Conservation (phyloP, 2,797 vertebrate genomes). For the Prunella strophiata region DNA sequence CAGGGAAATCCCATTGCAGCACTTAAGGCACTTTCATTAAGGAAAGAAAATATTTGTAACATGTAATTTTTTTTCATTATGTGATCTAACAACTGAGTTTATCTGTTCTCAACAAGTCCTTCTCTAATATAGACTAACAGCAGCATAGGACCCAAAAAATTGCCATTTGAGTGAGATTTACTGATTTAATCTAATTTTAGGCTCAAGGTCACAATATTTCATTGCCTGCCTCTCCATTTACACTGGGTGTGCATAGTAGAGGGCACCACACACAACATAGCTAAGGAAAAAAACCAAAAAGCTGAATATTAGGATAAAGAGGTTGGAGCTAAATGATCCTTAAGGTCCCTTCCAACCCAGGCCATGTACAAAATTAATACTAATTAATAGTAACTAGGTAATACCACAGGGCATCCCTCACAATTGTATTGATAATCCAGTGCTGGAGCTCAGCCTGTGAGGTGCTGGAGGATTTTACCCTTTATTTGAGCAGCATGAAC, state of each 20-base stretch:
- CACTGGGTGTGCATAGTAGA: not conserved
- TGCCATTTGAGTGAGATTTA: not conserved
- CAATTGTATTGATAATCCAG: not conserved
- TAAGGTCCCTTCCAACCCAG: not conserved
- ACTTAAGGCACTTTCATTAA: not conserved
- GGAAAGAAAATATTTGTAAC: not conserved
- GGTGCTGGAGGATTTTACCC: not conserved
- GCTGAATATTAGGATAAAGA: not conserved
- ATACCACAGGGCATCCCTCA: not conserved
- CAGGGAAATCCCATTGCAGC: not conserved
- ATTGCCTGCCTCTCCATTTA: not conserved
- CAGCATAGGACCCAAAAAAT: not conserved
- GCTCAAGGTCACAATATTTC: not conserved
- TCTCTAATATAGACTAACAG: not conserved
- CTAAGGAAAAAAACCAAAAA: not conserved
- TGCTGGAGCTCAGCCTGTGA: not conserved
- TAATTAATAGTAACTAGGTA: not conserved
- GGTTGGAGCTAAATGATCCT: not conserved
- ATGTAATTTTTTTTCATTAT: not conserved
- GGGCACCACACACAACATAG: not conserved
- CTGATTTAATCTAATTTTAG: not conserved
- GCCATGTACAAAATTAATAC: not conserved
- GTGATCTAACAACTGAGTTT: not conserved
- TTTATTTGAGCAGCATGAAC: not conserved
- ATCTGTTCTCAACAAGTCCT: not conserved